Evolutionary conservation across 2,113 vertebrate genomes (phyloP).

Genomic region (Vidua chalybeata): DNA sequence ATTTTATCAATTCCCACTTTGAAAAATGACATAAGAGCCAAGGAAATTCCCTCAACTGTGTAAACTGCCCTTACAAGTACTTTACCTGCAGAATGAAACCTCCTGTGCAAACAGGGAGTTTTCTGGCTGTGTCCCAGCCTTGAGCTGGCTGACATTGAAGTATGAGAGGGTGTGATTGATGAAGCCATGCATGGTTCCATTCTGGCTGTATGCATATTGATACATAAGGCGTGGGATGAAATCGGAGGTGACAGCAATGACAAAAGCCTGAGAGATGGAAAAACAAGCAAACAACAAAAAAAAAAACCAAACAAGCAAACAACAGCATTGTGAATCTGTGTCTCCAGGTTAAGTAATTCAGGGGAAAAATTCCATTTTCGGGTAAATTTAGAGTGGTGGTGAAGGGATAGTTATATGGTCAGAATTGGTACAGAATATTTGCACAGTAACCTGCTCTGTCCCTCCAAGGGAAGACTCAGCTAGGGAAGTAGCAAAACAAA

Average conservation of each 20-base stretch:
- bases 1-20: neutral
- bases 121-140: slow-evolving; percentile 84
- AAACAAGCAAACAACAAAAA: neutral
- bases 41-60: neutral
- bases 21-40: neutral
- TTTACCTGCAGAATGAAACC: slow-evolving; percentile 93
- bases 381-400: neutral
- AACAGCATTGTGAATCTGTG: neutral
- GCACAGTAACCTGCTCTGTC: neutral
- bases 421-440: neutral
- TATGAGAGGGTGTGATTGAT: slow-evolving; percentile 94
- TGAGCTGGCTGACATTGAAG: slow-evolving; percentile 93
- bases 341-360: neutral
- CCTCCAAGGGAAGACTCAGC: neutral
- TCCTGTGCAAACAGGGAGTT: slow-evolving; percentile 82
- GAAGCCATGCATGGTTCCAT: slow-evolving; percentile 93
- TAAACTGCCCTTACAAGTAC: neutral
- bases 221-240: slow-evolving; percentile 95
- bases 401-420: neutral
- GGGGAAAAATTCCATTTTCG: neutral
- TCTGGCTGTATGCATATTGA: slow-evolving; percentile 90
- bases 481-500: neutral
- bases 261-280: slow-evolving; percentile 85
- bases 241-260: slow-evolving; percentile 96
- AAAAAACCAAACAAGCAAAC: neutral